Conservation (phyloP, 2,888 invertebrate species). For the Xanthia togata region DNA sequence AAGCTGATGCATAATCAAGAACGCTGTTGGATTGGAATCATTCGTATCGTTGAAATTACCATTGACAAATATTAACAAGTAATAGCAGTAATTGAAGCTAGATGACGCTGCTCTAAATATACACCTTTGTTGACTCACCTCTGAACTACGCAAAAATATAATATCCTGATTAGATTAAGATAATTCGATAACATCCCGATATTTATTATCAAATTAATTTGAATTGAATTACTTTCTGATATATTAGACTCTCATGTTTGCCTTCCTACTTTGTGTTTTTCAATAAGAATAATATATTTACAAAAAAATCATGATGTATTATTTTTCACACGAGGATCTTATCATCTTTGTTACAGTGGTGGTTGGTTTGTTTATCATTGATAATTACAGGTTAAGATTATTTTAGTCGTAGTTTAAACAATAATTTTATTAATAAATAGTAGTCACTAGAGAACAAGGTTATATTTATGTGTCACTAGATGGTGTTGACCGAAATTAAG, state of each 20-base stretch:
- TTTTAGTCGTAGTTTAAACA: background rate
- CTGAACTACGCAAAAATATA: background rate
- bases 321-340: background rate
- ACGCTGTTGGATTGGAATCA: too few species aligned
- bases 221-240: background rate
- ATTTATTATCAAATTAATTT: background rate
- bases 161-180: slow-evolving; percentile 17
- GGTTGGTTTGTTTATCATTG: background rate
- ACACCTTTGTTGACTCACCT: slow-evolving; percentile 1
- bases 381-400: background rate
- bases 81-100: background rate
- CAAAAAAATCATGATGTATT: background rate
- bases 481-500: background rate
- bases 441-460: background rate
- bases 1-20: background rate
- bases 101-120: slow-evolving; percentile 25
- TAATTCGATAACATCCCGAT: slow-evolving; percentile 1
- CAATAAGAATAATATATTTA: background rate
- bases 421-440: background rate
- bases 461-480: background rate
- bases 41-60: background rate
- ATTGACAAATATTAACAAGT: too few species aligned
- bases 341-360: background rate
- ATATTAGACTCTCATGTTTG: background rate
- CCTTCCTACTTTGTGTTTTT: background rate